Conservation (phyloP, 35 echinoderm and acorn worm species). For the Stichopus chloronotus region DNA sequence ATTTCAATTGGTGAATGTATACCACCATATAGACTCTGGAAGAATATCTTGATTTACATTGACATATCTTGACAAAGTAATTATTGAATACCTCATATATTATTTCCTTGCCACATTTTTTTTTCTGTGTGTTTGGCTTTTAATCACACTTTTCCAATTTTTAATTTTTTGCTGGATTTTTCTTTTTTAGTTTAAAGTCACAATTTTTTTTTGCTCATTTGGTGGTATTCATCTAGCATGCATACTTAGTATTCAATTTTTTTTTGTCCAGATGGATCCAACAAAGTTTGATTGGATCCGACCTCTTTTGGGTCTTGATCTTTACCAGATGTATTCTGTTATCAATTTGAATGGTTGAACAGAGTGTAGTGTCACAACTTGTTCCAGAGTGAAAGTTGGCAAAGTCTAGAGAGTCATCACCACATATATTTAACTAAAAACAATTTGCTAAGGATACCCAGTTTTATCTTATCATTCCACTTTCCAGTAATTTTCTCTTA, state of each 20-base stretch:
- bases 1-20: too few relatives aligned
- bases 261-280: background rate
- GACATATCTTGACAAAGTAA: background rate
- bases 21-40: too few relatives aligned
- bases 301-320: background rate
- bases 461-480: constrained; percentile 15
- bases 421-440: too few relatives aligned
- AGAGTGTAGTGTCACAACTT: too few relatives aligned
- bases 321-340: constrained; percentile 1
- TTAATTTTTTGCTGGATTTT: background rate
- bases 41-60: too few relatives aligned
- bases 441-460: too few relatives aligned
- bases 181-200: background rate
- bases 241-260: constrained; percentile 22
- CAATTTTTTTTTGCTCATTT: constrained; percentile 17
- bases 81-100: constrained; percentile 6
- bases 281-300: background rate
- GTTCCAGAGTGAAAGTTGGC: too few relatives aligned
- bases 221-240: constrained; percentile 8
- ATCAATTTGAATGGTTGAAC: background rate
- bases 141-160: background rate
- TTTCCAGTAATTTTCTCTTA: background rate
- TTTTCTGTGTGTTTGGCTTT: background rate
- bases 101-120: constrained; percentile 8
- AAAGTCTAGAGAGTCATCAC: too few relatives aligned